phyloP scores from a whole-genome alignment of 2,113 vertebrate genomes.

The Rhinogobius similis region DNA sequence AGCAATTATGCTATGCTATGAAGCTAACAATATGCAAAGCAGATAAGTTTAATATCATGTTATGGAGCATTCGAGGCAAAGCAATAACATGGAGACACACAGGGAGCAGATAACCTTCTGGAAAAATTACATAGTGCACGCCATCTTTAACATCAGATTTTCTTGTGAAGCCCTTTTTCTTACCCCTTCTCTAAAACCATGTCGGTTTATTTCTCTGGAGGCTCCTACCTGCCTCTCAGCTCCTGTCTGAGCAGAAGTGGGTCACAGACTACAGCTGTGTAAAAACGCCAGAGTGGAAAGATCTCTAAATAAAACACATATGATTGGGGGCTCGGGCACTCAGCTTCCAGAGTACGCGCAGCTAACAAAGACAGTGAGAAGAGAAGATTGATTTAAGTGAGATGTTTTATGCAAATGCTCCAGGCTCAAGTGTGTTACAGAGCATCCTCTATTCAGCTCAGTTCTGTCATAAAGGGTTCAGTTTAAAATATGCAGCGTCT shows the following conservation, averaged over 20 bases:
- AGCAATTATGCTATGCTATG: too few relatives aligned
- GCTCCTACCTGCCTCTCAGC: conserved; percentile 27
- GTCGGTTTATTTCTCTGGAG: conserved; percentile 10
- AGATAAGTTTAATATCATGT: too few relatives aligned
- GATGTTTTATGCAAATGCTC: conserved; percentile 11
- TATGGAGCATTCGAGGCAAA: too few relatives aligned
- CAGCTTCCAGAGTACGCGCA: conserved; percentile 37
- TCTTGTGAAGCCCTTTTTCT: not conserved
- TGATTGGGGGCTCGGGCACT: conserved; percentile 32
- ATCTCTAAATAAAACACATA: conserved; percentile 72
- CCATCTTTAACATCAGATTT: not conserved
- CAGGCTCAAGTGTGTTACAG: conserved; percentile 22
- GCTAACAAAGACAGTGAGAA: conserved; percentile 28
- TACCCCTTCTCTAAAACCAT: not conserved
- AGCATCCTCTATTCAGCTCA: not conserved
- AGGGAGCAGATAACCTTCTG: too few relatives aligned
- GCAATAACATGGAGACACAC: too few relatives aligned
- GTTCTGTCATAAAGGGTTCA: not conserved
- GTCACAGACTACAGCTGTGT: conserved; percentile 69
- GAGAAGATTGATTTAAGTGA: conserved; percentile 22
- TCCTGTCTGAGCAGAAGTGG: conserved; percentile 58
- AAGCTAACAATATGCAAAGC: too few relatives aligned
- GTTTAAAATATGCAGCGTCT: not conserved
- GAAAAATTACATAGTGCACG: not conserved
- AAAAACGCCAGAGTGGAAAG: conserved; percentile 65